phyloP scores from a whole-genome alignment of 2,888 invertebrate species.

The Microplitis deprimator region DNA sequence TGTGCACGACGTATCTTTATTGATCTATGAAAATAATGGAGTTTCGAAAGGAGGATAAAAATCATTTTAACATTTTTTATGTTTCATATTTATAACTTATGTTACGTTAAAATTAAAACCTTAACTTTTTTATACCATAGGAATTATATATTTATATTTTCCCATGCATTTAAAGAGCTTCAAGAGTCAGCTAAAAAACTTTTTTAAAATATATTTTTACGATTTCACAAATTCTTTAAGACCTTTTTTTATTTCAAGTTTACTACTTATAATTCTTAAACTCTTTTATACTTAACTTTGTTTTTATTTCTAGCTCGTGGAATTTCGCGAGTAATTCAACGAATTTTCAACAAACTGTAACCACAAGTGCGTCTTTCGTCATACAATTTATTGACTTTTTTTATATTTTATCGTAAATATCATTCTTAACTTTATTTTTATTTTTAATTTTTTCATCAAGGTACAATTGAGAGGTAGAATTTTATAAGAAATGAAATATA shows the following conservation, averaged over 20 bases:
- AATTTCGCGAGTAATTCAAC: background rate
- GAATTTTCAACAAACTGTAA: background rate
- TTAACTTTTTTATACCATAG: background rate
- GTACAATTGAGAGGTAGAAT: background rate
- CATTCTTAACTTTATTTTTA: background rate
- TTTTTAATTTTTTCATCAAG: background rate
- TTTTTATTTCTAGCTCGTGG: background rate
- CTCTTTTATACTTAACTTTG: background rate
- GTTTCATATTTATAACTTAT: background rate
- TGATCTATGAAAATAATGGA: constrained; percentile 41
- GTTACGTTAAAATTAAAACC: background rate
- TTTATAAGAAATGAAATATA: background rate
- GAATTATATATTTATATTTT: background rate
- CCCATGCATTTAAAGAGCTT: background rate
- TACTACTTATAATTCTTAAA: background rate
- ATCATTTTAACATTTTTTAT: background rate
- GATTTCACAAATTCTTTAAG: constrained; percentile 1
- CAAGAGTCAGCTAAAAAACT: background rate
- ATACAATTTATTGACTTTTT: background rate
- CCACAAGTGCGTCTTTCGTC: background rate
- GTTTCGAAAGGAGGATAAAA: background rate
- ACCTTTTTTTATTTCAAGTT: background rate
- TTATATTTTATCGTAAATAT: background rate
- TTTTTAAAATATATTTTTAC: background rate
- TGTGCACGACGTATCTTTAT: constrained; percentile 50